Evolutionary conservation across 2,797 vertebrate genomes (phyloP), one percentile per base, ranked within the genome.

Genomic region (Crax fasciolata): DNA sequence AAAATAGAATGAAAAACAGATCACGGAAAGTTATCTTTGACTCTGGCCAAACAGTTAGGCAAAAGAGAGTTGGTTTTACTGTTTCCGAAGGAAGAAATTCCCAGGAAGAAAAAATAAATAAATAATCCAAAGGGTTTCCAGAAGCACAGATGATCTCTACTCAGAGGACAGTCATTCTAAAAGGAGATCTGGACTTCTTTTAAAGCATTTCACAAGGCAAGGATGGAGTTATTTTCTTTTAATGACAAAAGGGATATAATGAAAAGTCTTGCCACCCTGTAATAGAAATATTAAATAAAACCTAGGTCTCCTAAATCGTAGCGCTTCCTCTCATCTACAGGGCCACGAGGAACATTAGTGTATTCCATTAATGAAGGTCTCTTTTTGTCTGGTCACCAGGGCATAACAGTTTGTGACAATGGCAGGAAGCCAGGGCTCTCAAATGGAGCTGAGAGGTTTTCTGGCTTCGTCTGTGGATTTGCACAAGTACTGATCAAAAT

Each of bases 341-440:
- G 6, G 15, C 28, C 62, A 23, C 16, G 12, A 54, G 2, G 32
- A 5, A 7, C 0, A 4, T 6, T 1, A 8, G 17, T 3, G 0
- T 7, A 12, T 3, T n/a, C 48, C 38, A 2, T 2, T 8, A 7
- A 3, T 25, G 30, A 39, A 20, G 9, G 19, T 7, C 52, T 6
- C 44, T 59, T 44, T 17, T 39, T 15, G 3, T 13, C 54, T 19
- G 75, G n/a, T 18, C 84, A 51, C 3, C 24, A 2, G 32, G 19
- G 20, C 30, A 28, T 1, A 25, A 8, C 46, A 21, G 25, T 12
- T 21, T 0, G 1, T 6, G 27, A 28, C 14, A 14, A 11, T 3
- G 12, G 5, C 25, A 5, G 38, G 10, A n/a, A 59, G 39, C 15
- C 0, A 4, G 6, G 43, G n/a, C 19, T 10, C 66, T 30, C 4